Conservation (phyloP, 2,113 vertebrate species). For the Orycteropus afer region DNA sequence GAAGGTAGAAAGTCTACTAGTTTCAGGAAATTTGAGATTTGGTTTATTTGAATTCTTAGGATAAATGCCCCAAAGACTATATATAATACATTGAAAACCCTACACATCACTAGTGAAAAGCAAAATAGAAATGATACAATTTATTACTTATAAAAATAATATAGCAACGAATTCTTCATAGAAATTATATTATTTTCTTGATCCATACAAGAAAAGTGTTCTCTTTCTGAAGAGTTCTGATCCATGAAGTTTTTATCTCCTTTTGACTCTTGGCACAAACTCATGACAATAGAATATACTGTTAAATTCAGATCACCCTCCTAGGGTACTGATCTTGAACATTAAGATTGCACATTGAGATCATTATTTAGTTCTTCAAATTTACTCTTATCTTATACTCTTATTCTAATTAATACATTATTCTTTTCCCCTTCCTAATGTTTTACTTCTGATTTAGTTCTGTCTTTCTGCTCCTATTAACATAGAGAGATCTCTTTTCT, state of each 20-base stretch:
- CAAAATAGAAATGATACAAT: not conserved
- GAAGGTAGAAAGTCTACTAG: not conserved
- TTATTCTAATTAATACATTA: not conserved
- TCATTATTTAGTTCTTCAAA: not conserved
- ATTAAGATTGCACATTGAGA: not conserved
- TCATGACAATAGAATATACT: not conserved
- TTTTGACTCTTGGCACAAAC: not conserved
- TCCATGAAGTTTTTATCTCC: not conserved
- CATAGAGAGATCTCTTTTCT: not conserved
- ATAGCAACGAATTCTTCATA: not conserved
- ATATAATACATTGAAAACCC: not conserved
- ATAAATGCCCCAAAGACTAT: not conserved
- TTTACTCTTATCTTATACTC: not conserved
- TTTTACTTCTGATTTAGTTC: not conserved
- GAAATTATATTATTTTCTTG: not conserved
- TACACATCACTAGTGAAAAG: not conserved
- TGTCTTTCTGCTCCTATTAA: not conserved
- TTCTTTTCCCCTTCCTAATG: not conserved
- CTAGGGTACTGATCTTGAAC: not conserved
- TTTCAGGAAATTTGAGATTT: not conserved
- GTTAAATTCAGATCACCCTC: not conserved
- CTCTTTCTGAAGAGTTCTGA: not conserved
- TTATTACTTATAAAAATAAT: no score
- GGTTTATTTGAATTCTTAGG: not conserved
- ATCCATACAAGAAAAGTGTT: not conserved